Base-by-base conservation (phyloP, 2,797 vertebrate genomes). In the Monodelphis domestica region DNA sequence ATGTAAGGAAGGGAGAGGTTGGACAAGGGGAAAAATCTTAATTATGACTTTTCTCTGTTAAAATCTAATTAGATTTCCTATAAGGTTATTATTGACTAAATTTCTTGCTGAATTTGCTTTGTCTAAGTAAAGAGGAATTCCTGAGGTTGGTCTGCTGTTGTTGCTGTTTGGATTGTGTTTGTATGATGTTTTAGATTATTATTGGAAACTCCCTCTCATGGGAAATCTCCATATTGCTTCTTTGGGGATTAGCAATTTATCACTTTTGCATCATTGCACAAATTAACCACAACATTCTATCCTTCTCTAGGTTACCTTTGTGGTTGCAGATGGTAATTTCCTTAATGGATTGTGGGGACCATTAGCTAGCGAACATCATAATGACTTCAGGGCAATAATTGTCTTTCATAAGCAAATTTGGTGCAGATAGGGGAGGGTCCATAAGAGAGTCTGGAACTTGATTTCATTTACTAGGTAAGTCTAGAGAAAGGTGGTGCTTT, bases 381-480 rank as follows among this genome's bases (percentile, higher is more conserved):
- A 95, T 96, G 92, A 95, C 89, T 93, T 33, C 89, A 84, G 95
- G 91, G 94, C 90, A 91, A 95, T 95, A 96, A 97, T 96, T 95
- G 52, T 87, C 90, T 94, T 96, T 97, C 87, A 89, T 53, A 84
- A 91, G 88, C 53, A 93, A 95, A 95, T 91, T 90, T 87, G 90
- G 33, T 56, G 53, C 89, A 52, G 38, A 78, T 45, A 10, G 38
- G 89, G 63, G n/a, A 84, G 84, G 56, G 89, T 63, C 2, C 89
- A 89, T 89, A 53, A 89, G 92, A 93, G 24, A 93, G 59, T 91
- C 33, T 92, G 88, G 84, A 96, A 93, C 54, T 90, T 89, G 4
- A 15, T 89, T 93, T 56, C 45, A 26, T 78, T 90, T 55, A n/a
- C 88, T 95, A 91, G 57, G 10, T 24, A 89, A 29, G 59, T 59